These are phyloP conservation scores for Chironomus riparius DNA, from an alignment of 2,888 invertebrate genomes.

Conservation along the genomic window DNA sequence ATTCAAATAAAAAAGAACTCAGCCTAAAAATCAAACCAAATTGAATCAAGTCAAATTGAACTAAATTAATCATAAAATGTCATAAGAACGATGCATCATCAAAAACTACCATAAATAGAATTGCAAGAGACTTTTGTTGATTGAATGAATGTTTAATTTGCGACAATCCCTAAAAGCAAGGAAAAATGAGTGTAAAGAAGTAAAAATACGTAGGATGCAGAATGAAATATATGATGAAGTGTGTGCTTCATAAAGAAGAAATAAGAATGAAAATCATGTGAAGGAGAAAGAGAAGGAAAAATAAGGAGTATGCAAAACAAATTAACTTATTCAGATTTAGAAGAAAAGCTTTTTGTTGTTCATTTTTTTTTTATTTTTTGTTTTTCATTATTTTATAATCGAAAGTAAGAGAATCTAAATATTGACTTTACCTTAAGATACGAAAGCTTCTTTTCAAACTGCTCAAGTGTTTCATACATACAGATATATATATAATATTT, in stretches of 20 bases:
- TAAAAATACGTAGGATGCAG: too few species aligned
- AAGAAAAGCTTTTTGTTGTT: constrained; percentile 6
- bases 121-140: too few species aligned
- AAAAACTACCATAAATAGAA: too few species aligned
- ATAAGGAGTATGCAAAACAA: background rate
- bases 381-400: background rate
- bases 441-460: constrained; percentile 27
- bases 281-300: background rate
- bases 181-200: too few species aligned
- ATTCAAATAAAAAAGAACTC: too few species aligned
- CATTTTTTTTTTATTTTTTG: background rate
- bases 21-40: too few species aligned
- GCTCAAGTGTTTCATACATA: constrained; percentile 5
- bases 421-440: constrained; percentile 27
- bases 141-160: too few species aligned
- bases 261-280: constrained; percentile 27
- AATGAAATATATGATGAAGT: too few species aligned
- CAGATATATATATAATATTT: background rate
- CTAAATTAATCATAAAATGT: too few species aligned
- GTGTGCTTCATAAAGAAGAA: background rate
- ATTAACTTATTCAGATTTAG: background rate
- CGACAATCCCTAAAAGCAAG: too few species aligned
- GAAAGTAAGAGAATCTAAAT: background rate
- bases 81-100: too few species aligned
- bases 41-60: too few species aligned